Evolutionary conservation across 2,888 invertebrate genomes (phyloP).

Genomic region (Aporophyla lueneburgensis): DNA sequence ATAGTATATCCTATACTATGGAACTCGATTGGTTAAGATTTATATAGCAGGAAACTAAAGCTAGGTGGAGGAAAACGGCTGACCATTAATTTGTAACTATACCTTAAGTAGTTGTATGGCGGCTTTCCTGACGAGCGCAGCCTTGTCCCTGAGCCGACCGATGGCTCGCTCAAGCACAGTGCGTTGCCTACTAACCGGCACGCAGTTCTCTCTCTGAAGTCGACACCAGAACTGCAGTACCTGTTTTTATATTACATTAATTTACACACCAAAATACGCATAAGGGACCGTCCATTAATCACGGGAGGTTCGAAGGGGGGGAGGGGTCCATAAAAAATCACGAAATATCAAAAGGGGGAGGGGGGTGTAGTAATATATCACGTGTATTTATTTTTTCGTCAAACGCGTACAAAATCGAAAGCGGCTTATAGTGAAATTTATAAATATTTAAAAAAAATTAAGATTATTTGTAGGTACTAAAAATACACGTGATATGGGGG

Average conservation of each 20-base stretch:
- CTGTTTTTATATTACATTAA: slow-evolving; percentile 68
- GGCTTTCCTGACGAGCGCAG: slow-evolving; percentile 95
- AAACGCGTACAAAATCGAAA: no score
- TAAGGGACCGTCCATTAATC: no score
- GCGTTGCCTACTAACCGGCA: slow-evolving; percentile 94
- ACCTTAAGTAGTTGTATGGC: slow-evolving; percentile 94
- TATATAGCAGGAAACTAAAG: neutral
- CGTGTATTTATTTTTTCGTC: no score
- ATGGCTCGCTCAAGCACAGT: slow-evolving; percentile 92
- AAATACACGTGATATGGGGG: no score
- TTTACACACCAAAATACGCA: no score
- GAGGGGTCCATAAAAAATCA: no score
- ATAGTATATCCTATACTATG: neutral
- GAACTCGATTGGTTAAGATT: neutral
- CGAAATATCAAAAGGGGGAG: no score
- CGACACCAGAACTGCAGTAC: slow-evolving; percentile 95
- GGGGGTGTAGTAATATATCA: no score
- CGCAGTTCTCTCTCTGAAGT: slow-evolving; percentile 94
- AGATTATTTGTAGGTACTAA: no score
- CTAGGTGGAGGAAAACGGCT: neutral
- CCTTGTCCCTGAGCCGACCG: slow-evolving; percentile 95
- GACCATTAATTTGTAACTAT: neutral
- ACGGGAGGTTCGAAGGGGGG: no score
- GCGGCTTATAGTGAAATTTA: no score
- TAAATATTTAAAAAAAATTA: no score